phyloP scores from a whole-genome alignment of 2,113 vertebrate genomes.

The Spea bombifrons region DNA sequence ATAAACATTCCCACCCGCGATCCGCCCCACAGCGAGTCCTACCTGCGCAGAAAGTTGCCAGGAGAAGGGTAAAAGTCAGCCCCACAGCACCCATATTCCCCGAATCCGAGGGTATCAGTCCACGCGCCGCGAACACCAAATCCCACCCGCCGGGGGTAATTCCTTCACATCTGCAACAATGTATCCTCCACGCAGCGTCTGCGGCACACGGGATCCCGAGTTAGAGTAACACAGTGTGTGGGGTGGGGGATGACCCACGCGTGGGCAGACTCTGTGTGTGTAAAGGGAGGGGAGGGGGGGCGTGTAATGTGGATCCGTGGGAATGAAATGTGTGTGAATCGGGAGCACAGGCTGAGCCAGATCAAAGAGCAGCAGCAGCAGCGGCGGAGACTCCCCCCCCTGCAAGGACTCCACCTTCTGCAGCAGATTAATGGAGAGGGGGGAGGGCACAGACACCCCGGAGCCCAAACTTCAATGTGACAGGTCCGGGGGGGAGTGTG shows the following conservation, averaged over 20 bases:
- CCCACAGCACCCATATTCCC: slow-evolving; percentile 72
- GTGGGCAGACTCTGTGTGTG: not conserved
- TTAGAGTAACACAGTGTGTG: not conserved
- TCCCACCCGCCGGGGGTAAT: slow-evolving; percentile 48
- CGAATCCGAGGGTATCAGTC: slow-evolving; percentile 53
- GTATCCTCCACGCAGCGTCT: slow-evolving; percentile 42
- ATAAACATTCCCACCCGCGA: too few species aligned
- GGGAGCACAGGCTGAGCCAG: slow-evolving; percentile 27
- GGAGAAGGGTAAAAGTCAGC: slow-evolving; percentile 74
- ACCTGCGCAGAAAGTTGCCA: slow-evolving; percentile 58
- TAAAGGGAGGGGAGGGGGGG: not conserved
- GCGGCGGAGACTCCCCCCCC: slow-evolving; percentile 28
- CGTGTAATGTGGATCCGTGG: slow-evolving; percentile 46
- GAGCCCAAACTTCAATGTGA: slow-evolving; percentile 47
- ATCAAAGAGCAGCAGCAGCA: slow-evolving; percentile 37
- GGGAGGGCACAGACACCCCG: slow-evolving; percentile 33
- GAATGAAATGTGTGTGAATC: slow-evolving; percentile 44
- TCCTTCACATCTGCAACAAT: slow-evolving; percentile 53
- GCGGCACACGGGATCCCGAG: slow-evolving; percentile 44
- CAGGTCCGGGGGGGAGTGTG: not conserved
- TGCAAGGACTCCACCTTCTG: slow-evolving; percentile 43
- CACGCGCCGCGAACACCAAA: slow-evolving; percentile 36
- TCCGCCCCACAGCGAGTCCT: too few species aligned
- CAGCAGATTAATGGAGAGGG: slow-evolving; percentile 33
- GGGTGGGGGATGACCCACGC: slow-evolving; percentile 7